These are phyloP conservation scores for Leptopilina clavipes DNA, from an alignment of 1,140 invertebrate species.

Conservation along the genomic window DNA sequence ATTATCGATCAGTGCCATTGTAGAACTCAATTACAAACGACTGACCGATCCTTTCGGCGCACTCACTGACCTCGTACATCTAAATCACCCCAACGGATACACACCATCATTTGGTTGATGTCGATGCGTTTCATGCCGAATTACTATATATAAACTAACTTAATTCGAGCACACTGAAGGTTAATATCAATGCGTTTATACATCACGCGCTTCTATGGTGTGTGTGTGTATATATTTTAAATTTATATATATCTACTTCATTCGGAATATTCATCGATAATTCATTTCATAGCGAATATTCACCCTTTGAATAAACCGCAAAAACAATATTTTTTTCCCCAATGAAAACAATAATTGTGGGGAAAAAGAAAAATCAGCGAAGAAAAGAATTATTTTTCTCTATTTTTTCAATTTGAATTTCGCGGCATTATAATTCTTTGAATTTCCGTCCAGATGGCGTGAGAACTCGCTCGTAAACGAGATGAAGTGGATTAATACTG, in stretches of 20 bases:
- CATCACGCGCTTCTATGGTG: slow-evolving; percentile 16
- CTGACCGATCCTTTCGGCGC: slow-evolving; percentile 50
- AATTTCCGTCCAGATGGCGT: too few relatives aligned
- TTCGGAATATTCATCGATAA: not conserved
- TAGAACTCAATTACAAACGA: slow-evolving; percentile 46
- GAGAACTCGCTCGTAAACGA: too few relatives aligned
- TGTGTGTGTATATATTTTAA: slow-evolving; percentile 35
- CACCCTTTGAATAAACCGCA: too few relatives aligned
- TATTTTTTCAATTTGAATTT: too few relatives aligned
- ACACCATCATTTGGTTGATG: slow-evolving; percentile 68
- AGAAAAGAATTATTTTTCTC: too few relatives aligned
- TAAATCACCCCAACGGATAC: slow-evolving; percentile 71
- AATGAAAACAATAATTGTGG: too few relatives aligned
- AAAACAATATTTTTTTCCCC: too few relatives aligned
- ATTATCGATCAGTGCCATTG: slow-evolving; percentile 40
- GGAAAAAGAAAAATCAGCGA: too few relatives aligned
- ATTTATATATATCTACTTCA: not conserved
- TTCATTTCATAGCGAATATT: not conserved
- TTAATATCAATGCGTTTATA: slow-evolving; percentile 14
- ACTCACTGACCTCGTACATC: slow-evolving; percentile 53
- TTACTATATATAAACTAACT: slow-evolving; percentile 48
- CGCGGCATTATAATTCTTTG: too few relatives aligned
- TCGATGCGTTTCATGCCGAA: slow-evolving; percentile 58
- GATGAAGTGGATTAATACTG: too few relatives aligned
- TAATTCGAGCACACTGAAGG: not conserved